These are phyloP conservation scores for Otolemur crassicaudatus DNA, from an alignment of 2,797 vertebrate genomes.

Conservation along the genomic window DNA sequence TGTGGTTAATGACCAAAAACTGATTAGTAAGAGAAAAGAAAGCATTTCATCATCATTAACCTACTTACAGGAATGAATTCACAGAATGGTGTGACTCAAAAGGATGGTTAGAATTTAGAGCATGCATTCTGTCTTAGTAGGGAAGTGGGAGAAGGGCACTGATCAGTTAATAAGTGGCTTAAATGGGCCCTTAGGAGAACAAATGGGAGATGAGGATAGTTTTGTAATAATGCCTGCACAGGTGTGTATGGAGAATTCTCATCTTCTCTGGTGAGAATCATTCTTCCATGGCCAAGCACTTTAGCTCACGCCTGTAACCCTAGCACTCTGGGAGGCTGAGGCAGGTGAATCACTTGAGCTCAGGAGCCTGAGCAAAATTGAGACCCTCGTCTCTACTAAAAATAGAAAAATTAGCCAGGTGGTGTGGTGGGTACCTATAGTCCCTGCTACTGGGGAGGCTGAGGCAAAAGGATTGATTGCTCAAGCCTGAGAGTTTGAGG, in stretches of 20 bases:
- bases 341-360: too few relatives aligned
- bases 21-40: constrained; percentile 18
- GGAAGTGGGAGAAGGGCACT: background rate
- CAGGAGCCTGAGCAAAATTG: too few relatives aligned
- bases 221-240: background rate
- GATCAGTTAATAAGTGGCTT: background rate
- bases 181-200: background rate
- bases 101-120: background rate
- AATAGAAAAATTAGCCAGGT: too few relatives aligned
- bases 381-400: too few relatives aligned
- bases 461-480: too few relatives aligned
- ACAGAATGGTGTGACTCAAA: background rate
- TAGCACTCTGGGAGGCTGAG: background rate
- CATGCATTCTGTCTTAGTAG: background rate
- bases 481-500: too few relatives aligned
- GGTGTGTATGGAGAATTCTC: background rate
- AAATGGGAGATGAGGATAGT: background rate
- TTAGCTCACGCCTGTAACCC: too few relatives aligned
- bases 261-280: background rate
- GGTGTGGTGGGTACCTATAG: too few relatives aligned
- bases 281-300: background rate
- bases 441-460: too few relatives aligned
- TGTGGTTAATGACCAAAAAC: constrained; percentile 11
- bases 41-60: background rate
- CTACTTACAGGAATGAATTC: background rate